Base-by-base conservation (phyloP, 2,797 vertebrate genomes). In the Gobionotothen gibberifrons region DNA sequence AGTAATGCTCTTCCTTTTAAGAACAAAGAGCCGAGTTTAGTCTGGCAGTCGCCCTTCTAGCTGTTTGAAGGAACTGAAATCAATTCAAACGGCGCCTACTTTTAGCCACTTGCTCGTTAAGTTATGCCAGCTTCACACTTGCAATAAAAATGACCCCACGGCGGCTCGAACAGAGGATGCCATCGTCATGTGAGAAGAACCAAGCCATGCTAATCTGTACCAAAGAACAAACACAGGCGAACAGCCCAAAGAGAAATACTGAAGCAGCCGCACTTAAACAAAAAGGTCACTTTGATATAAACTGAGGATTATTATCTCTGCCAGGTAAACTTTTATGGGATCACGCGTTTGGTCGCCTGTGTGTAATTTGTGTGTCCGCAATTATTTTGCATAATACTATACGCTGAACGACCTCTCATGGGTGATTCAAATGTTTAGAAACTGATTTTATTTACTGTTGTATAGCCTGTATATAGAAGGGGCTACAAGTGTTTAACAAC, bases 181-280 rank as follows among this genome's bases (percentile, higher is more conserved):
- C 51, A 60, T 60, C 73, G 77, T 85, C 85, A 83, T 85, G 71
- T 83, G 88, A 79, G 59, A 52, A 69, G 78, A 76, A 76, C 61
- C 61, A 66, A 80, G 71, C 17, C 52, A 59, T 61, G 55, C 58
- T 76, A 78, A 81, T 70, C 58, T 29, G 59, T 63, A 69, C 54
- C 49, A 76, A 61, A 78, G 69, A 82, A 78, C 72, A 75, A 83
- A 81, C 43, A 75, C 9, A 57, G 69, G 70, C 58, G 36, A 8
- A 1, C 40, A 69, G 72, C 78, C 74, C 63, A 61, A 13, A 52
- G 29, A 26, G 16, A 70, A 49, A 49, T 5, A 2, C 46, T 43
- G n/a, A 14, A 40, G 13, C 7, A 57, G 46, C 4, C 9, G 49
- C 13, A 49, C 36, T 43, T 22, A 69, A 58, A 63, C 22, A 15